Conservation (phyloP, 2,113 vertebrate species). For the Pachycephala philippinensis region DNA sequence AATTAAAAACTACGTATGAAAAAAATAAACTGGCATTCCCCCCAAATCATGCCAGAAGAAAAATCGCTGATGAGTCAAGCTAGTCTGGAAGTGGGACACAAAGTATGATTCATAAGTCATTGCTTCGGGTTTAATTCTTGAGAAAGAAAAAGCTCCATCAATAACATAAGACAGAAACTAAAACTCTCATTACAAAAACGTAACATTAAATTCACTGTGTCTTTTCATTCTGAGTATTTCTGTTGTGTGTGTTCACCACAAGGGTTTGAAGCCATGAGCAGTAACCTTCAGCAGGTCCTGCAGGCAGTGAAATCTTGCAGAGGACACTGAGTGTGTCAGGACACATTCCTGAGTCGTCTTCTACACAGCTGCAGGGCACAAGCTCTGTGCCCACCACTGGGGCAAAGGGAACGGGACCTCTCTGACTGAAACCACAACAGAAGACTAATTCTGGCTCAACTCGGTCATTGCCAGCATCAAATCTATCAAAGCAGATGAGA, state of each 20-base stretch:
- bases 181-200: neutral
- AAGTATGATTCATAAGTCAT: conserved; percentile 17
- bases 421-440: neutral
- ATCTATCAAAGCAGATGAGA: neutral
- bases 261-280: neutral
- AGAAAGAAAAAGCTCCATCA: neutral
- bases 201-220: neutral
- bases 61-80: conserved; percentile 19
- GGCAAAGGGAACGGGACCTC: neutral
- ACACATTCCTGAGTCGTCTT: neutral
- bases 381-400: neutral
- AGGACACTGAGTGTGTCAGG: neutral
- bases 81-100: neutral
- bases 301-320: neutral
- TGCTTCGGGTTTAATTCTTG: conserved; percentile 4
- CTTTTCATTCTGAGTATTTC: neutral
- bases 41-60: conserved; percentile 10
- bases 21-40: neutral
- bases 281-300: neutral
- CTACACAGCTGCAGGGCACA: neutral
- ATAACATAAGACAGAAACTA: neutral
- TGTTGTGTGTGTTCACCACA: neutral
- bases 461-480: neutral
- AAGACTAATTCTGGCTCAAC: neutral
- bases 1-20: neutral